Evolutionary conservation across 2,797 vertebrate genomes (phyloP), one percentile per base, ranked within the genome.

Genomic region (Clamator glandarius): DNA sequence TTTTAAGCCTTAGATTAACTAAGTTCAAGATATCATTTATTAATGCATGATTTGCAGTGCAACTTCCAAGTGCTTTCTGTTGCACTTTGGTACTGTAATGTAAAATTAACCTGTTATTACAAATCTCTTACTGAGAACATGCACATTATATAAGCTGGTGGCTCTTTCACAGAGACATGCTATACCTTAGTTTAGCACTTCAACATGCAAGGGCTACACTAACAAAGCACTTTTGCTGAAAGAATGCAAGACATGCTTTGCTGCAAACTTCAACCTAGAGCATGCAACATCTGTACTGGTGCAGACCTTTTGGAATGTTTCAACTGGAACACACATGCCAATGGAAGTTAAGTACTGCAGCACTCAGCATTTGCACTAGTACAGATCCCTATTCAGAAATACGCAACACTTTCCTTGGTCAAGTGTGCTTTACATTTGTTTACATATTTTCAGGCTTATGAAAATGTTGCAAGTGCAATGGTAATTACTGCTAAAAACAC

Each of bases 171-270:
- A 77, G 93, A 96, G 88, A 96, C 98, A 98, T 98, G 98, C 98
- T 94, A 19, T 48, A 89, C 86, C 91, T 96, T 36, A 63, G 81
- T 97, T 97, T 20, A 97, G 91, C 97, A 97, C 96, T 97, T 96
- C 87, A 96, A 87, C 97, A 98, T 98, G 98, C 98, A 98, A 75
- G 23, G 50, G 94, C 97, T 97, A 95, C 39, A 48, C 97, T 97
- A 96, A 94, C 67, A 51, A 92, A 96, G 83, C 96, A 88, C 84
- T 96, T 78, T 64, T 86, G 93, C 90, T 89, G 82, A 85, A 87
- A 85, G 77, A 96, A 97, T 96, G 97, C 97, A 97, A 95, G 92
- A 96, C 98, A 97, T 98, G 98, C 98, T 97, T 81, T 63, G 95
- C 95, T 97, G 96, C 96, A 92, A 84, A 95, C 84, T 89, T 79